Base-by-base conservation (phyloP, 2,113 vertebrate genomes). In the Poeciliopsis retropinna region DNA sequence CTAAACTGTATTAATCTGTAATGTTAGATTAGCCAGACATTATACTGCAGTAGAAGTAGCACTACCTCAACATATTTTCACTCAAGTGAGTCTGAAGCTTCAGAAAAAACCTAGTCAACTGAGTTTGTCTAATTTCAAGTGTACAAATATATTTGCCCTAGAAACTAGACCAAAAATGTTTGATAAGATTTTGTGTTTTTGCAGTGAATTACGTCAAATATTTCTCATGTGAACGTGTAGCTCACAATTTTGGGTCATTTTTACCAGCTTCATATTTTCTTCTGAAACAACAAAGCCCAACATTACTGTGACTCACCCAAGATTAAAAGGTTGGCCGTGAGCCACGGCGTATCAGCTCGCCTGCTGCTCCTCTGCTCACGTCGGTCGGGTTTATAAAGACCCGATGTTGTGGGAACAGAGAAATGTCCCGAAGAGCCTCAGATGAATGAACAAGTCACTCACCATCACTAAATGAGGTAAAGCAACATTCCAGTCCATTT, bases 381-480 rank as follows among this genome's bases (percentile, higher is more conserved):
- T 76, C 81, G 47, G 67, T 41, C 60, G 51, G 68, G 67, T 66
- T 80, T 60, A 64, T 10, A 81, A 75, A 73, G 72, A 85, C 76
- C 41, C 31, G 37, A 66, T 31, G 69, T 51, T 0, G 1, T 19
- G 34, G 62, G 60, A 0, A 1, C 27, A 30, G 57, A 5, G 86
- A 89, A 82, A 92, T 91, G 88, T 60, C 71, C 81, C 27, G 85
- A 71, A 80, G 67, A 76, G 47, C 70, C 79, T 67, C 75, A 75
- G 51, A 68, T 74, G 75, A 83, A 65, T 28, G 77, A 71, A 87
- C 60, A 39, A 34, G 76, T 60, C 67, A 70, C 76, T 27, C 77
- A 41, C 73, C 76, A 73, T 69, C 79, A 66, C 69, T 89, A 61
- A 86, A 91, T 91, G 84, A 91, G 64, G 85, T 91, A 88, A 86